Percentiles rank a stretch among this genome's conserved stretches.
Conservation (phyloP, 2,113 vertebrate species). For the Struthio camelus region DNA sequence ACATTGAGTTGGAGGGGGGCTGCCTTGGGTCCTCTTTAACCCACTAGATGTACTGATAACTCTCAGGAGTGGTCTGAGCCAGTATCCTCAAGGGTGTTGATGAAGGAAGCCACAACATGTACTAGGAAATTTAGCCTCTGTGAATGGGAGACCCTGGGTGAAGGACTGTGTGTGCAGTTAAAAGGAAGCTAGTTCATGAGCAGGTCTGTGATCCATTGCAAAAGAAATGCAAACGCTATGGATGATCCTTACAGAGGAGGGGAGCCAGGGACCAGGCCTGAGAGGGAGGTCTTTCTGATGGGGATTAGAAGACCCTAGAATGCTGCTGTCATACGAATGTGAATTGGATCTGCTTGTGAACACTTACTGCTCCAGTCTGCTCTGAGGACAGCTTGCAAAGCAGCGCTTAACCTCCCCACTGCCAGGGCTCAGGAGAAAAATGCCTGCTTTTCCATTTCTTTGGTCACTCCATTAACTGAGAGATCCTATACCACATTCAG, state of each 20-base stretch:
- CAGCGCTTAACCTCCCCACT: neutral
- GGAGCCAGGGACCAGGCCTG: neutral
- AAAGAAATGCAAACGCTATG: neutral
- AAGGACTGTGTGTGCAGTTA: neutral
- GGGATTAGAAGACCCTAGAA: too few relatives aligned
- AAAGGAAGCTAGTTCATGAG: neutral
- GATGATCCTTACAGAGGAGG: too few relatives aligned
- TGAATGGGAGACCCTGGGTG: neutral
- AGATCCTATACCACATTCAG: neutral
- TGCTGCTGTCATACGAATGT: neutral
- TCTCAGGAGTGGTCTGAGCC: neutral
- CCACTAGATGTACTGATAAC: neutral
- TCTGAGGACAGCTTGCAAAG: neutral
- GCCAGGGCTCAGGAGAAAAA: neutral
- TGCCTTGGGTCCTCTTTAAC: neutral
- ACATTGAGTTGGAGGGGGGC: neutral
- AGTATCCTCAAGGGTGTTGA: neutral
- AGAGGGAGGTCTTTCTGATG: too few relatives aligned
- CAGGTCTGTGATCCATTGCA: neutral
- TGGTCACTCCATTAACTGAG: neutral
- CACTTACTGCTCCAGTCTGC: neutral
- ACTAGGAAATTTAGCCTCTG: neutral
- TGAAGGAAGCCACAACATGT: neutral
- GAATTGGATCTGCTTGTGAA: neutral
- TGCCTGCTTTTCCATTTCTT: neutral